Conservation (phyloP, 2,888 invertebrate species). For the Leuctra nigra region DNA sequence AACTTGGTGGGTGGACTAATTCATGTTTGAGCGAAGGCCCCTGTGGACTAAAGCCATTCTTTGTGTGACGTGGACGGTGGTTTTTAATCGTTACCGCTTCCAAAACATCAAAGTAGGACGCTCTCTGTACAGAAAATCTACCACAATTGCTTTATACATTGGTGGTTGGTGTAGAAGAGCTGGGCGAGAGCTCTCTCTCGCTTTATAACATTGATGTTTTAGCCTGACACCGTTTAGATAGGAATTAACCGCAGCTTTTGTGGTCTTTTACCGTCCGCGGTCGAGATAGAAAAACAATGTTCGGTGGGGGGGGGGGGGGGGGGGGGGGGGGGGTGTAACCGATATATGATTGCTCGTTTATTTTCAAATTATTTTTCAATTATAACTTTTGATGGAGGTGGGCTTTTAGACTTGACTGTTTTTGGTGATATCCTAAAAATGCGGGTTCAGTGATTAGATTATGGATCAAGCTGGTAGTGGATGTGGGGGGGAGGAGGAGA, state of each 20-base stretch:
- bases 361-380: conserved; percentile 18
- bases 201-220: conserved; percentile 3
- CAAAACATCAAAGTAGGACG: conserved; percentile 11
- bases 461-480: too few species aligned
- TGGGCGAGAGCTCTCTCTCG: too few species aligned
- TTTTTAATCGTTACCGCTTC: conserved; percentile 13
- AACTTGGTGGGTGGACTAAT: conserved; percentile 14
- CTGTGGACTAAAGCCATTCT: conserved; percentile 33
- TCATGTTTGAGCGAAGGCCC: conserved; percentile 12
- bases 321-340: too few species aligned
- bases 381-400: not conserved
- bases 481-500: too few species aligned
- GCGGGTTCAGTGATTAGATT: too few species aligned
- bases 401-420: too few species aligned
- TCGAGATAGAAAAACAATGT: conserved; percentile 13
- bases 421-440: too few species aligned
- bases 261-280: not conserved
- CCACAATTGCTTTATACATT: conserved; percentile 16
- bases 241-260: conserved; percentile 16
- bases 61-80: conserved; percentile 31
- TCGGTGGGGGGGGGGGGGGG: too few species aligned
- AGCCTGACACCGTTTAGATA: conserved; percentile 10
- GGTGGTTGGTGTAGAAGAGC: too few species aligned
- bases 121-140: not conserved
- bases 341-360: conserved; percentile 15